Evolutionary conservation across 2,797 vertebrate species (phyloP).

Genomic region (Labroides dimidiatus): DNA sequence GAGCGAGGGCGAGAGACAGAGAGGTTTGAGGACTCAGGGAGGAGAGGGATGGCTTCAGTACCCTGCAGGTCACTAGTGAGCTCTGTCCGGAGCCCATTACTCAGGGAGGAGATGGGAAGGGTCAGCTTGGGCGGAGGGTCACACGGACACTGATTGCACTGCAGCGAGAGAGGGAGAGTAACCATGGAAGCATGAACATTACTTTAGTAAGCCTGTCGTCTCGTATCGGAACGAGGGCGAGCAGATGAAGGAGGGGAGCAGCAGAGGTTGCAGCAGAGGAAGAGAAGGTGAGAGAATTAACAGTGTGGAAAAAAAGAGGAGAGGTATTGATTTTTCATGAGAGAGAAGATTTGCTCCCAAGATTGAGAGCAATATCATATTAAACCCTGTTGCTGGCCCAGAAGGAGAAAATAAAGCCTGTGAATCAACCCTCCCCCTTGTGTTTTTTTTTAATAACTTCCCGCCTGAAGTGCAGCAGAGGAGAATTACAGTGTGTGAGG

Average conservation of each 20-base stretch:
- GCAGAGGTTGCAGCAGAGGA: constrained; percentile 13
- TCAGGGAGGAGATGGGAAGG: constrained; percentile 55
- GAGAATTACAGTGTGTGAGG: constrained; percentile 72
- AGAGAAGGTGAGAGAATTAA: constrained; percentile 47
- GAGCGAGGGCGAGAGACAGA: constrained; percentile 22
- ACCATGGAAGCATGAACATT: constrained; percentile 36
- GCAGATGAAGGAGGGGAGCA: constrained; percentile 5
- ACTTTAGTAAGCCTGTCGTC: constrained; percentile 14
- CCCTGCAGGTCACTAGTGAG: constrained; percentile 60
- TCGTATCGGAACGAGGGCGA: constrained; percentile 20
- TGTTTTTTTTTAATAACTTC: constrained; percentile 72
- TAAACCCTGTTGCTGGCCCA: constrained; percentile 62
- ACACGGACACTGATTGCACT: constrained; percentile 56
- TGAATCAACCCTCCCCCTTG: constrained; percentile 35
- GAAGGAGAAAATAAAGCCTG: constrained; percentile 68
- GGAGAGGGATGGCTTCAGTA: constrained; percentile 13
- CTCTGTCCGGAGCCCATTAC: constrained; percentile 73
- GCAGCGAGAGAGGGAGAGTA: constrained; percentile 24
- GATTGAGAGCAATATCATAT: constrained; percentile 69
- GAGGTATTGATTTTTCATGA: constrained; percentile 69
- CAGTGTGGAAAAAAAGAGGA: constrained; percentile 24
- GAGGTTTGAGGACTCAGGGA: constrained; percentile 21
- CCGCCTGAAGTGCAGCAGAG: constrained; percentile 51
- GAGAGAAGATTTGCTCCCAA: constrained; percentile 65
- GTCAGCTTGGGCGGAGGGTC: constrained; percentile 47